A percentile compares a stretch with the other conserved stretches of the same genome.
phyloP scores from a whole-genome alignment of 2,113 vertebrate genomes.

The Vidua chalybeata region DNA sequence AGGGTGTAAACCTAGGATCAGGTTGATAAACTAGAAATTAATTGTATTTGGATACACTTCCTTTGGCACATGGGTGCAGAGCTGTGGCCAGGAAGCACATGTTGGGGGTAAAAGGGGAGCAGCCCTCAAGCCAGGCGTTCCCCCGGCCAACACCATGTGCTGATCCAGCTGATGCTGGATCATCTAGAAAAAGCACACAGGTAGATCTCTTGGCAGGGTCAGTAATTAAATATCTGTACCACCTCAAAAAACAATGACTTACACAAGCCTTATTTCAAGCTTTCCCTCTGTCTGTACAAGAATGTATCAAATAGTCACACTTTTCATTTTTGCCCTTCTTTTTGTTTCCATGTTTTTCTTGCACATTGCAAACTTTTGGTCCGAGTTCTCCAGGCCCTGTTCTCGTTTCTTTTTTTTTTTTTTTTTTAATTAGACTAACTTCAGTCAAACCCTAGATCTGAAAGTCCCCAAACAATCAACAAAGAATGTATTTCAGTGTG shows the following conservation, averaged over 20 bases:
- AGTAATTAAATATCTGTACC: neutral
- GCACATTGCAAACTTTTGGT: neutral
- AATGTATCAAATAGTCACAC: neutral
- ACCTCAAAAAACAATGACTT: neutral
- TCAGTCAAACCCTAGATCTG: slow-evolving; percentile 6
- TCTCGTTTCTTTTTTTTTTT: neutral
- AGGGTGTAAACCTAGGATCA: neutral
- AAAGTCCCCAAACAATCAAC: slow-evolving; percentile 19
- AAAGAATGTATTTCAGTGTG: neutral
- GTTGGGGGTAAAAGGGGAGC: neutral
- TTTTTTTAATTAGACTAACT: neutral
- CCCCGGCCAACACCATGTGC: neutral
- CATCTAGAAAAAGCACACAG: rapidly evolving
- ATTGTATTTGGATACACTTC: neutral
- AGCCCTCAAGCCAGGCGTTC: neutral
- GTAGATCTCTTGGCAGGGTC: neutral
- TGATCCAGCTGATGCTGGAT: neutral
- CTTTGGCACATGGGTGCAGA: neutral
- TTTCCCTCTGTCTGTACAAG: neutral
- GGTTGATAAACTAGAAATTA: neutral
- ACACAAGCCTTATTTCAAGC: neutral
- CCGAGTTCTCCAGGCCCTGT: neutral
- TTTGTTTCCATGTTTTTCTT: neutral
- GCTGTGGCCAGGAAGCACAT: neutral
- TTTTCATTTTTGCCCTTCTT: neutral